Conservation (phyloP, 2,888 invertebrate species). For the Candidula unifasciata region DNA sequence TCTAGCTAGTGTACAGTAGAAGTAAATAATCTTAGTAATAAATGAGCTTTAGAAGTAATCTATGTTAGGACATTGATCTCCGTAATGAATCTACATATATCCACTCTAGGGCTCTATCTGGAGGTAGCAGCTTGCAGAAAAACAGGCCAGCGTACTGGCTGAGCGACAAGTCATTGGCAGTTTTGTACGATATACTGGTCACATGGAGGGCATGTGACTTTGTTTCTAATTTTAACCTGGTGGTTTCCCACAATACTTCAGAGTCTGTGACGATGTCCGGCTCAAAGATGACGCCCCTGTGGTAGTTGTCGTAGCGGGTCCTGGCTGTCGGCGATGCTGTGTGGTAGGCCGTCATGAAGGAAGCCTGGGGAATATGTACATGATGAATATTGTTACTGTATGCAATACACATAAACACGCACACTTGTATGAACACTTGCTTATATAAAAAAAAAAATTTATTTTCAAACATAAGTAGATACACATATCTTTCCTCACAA, state of each 20-base stretch:
- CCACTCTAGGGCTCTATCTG: constrained; percentile 55
- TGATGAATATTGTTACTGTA: neutral
- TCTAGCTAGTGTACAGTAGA: too few species aligned
- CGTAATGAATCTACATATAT: constrained; percentile 56
- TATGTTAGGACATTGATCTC: neutral
- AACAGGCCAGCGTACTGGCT: constrained; percentile 51
- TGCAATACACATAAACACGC: neutral
- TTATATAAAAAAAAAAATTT: neutral
- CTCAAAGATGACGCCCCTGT: constrained; percentile 53
- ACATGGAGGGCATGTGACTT: constrained; percentile 51
- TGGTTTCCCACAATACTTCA: constrained; percentile 51
- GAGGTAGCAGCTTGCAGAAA: constrained; percentile 56
- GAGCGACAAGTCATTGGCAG: constrained; percentile 39
- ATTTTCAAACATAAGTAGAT: neutral
- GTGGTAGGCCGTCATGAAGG: constrained; percentile 55
- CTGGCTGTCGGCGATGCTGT: constrained; percentile 50
- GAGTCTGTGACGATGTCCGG: constrained; percentile 53
- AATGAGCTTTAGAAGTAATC: neutral
- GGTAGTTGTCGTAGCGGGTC: constrained; percentile 48
- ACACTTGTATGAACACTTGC: neutral
- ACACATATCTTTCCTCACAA: neutral
- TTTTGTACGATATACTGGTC: constrained; percentile 53
- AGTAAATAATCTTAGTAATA: neutral
- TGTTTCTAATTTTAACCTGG: constrained; percentile 47
- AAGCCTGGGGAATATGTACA: constrained; percentile 37